These are phyloP conservation scores for Melanitta fusca DNA, from an alignment of 2,797 vertebrate species.

Conservation along the genomic window DNA sequence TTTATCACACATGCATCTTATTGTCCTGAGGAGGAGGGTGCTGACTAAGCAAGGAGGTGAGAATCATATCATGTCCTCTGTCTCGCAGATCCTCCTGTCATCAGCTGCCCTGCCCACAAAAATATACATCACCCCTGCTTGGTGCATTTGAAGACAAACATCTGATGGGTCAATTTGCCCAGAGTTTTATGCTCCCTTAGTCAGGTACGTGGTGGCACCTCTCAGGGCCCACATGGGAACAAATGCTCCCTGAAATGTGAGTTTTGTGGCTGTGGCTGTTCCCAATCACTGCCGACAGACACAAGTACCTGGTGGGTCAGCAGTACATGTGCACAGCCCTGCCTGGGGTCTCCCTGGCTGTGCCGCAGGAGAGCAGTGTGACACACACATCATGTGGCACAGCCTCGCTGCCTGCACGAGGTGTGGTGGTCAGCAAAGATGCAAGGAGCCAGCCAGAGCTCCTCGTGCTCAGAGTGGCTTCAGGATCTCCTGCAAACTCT, in stretches of 20 bases:
- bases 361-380: neutral
- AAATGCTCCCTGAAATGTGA: neutral
- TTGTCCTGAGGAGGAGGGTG: neutral
- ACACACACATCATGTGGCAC: neutral
- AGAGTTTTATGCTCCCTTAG: neutral
- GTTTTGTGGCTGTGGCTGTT: neutral
- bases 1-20: neutral
- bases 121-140: neutral
- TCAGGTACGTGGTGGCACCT: neutral
- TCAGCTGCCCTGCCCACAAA: neutral
- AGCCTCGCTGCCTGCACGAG: no score
- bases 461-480: accelerated
- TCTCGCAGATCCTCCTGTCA: neutral
- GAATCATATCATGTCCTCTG: accelerated
- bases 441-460: accelerated
- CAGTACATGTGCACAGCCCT: accelerated
- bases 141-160: neutral
- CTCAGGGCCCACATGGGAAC: neutral
- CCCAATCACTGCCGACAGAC: neutral
- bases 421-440: accelerated
- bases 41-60: neutral
- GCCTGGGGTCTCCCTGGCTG: accelerated
- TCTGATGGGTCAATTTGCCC: neutral
- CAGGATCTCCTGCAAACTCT: neutral
- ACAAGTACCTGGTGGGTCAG: neutral